Evolutionary conservation across 2,797 vertebrate species (phyloP).

Genomic region (Syndactyla subalaris): DNA sequence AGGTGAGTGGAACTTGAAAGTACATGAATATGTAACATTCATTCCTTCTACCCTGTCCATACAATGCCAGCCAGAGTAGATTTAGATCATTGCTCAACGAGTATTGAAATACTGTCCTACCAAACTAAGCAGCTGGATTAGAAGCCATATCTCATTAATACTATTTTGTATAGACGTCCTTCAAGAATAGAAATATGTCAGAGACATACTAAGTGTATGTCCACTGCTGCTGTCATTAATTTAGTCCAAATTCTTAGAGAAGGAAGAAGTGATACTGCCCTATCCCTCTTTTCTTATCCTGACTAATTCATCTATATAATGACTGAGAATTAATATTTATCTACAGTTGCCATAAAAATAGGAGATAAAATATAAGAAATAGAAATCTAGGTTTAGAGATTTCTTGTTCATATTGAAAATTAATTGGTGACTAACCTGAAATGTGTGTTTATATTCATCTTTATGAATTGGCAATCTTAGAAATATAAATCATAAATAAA

Average conservation of each 20-base stretch:
- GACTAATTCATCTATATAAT: not conserved
- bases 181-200: not conserved
- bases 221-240: not conserved
- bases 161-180: not conserved
- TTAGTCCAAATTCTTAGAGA: not conserved
- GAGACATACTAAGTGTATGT: not conserved
- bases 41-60: not conserved
- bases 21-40: not conserved
- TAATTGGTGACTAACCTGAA: not conserved
- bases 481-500: not conserved
- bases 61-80: not conserved
- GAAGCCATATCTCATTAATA: slow-evolving; percentile 23
- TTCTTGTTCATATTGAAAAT: not conserved
- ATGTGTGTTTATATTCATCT: not conserved
- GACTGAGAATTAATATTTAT: not conserved
- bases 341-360: not conserved
- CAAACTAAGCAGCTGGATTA: not conserved
- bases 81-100: not conserved
- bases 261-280: not conserved
- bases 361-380: not conserved
- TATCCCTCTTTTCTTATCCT: not conserved
- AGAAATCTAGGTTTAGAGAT: not conserved
- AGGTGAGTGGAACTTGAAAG: not conserved
- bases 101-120: not conserved
- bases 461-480: not conserved